Evolutionary conservation across 1,140 invertebrate species (phyloP), one percentile per base, ranked within the genome.

Genomic region (Macrobrachium rosenbergii): DNA sequence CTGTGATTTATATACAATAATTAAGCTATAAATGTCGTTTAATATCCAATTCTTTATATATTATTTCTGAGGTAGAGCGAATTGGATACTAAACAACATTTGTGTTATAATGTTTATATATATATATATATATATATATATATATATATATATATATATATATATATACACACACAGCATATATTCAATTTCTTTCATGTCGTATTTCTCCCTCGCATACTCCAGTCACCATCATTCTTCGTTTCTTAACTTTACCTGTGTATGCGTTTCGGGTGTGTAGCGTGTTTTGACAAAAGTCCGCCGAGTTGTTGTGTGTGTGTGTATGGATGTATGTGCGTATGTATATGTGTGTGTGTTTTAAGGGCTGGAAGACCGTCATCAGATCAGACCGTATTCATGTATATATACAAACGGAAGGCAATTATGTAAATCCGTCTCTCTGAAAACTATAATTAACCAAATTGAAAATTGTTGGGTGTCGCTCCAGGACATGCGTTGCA

Each of bases 381-480:
- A 63, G 58, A 76, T 58, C 72, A 75, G 23, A 17, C 23, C n/a
- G 82, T 83, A 75, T 83, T 83, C 82, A 76, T 76, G 69, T 67
- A 52, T 60, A 76, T 72, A 58, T 58, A 83, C 69, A 16, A 76
- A 83, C 82, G 58, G 14, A 17, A 73, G 82, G 60, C 82, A 73
- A 76, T 83, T 83, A 83, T 83, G 82, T 83, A 83, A 83, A 83
- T 83, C 82, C 21, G 64, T 43, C n/a, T 6, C 5, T 72, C 23
- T 63, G 82, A 83, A 83, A 83, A 83, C 82, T 83, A 76, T 83
- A 83, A 83, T 83, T 83, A 83, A 62, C 69, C 52, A 83, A 83
- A 83, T 83, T 83, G 82, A 76, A 83, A 83, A 83, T 83, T 83
- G 82, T 83, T 43, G 82, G 82, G 72, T 83, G 63, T 37, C 72